Base-by-base conservation (phyloP, 2,113 vertebrate genomes). In the Chaetodon auriga region DNA sequence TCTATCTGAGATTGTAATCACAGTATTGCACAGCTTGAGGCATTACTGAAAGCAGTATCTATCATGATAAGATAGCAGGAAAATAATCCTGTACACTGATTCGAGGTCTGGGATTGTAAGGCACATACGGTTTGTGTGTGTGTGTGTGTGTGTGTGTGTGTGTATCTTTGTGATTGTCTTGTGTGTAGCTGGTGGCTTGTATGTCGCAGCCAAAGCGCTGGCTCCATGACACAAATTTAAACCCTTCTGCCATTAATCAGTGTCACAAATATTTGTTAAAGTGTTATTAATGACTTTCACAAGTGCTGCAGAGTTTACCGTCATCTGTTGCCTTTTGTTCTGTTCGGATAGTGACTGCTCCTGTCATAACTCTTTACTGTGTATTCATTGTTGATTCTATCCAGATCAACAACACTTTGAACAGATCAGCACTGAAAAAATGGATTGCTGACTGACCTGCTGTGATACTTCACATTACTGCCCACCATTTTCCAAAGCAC, bases 1-100 rank as follows among this genome's bases (percentile, higher is more conserved):
- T 68, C 80, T 84, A 82, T 88, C 75, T 60, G 70, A 85, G 77
- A 84, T 82, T 72, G 77, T 79, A 86, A 92, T 89, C 86, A 85
- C 58, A 76, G 68, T 55, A 61, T 9, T 76, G 81, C 43, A 46
- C 43, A 64, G 86, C 78, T 87, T 63, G 55, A 78, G 90, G 88
- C 77, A 71, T 83, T 70, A 77, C 58, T 75, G 61, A 82, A 75
- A 48, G 58, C 25, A 18, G 45, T 38, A 90, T 90, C 76, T 60
- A 78, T 78, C 90, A 89, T 80, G 65, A 87, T 80, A 83, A 85
- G 68, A 74, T 45, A 49, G 78, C 46, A 45, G 68, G 48, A 86
- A 75, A 81, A 82, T 75, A 43, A 82, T 79, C 84, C 54, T 68
- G 74, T 85, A 84, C 84, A 85, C 60, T 54, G 49, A 83, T 89